Evolutionary conservation across 1,140 invertebrate genomes (phyloP), one percentile per base, ranked within the genome.

Genomic region (Trypoxylus dichotomus): DNA sequence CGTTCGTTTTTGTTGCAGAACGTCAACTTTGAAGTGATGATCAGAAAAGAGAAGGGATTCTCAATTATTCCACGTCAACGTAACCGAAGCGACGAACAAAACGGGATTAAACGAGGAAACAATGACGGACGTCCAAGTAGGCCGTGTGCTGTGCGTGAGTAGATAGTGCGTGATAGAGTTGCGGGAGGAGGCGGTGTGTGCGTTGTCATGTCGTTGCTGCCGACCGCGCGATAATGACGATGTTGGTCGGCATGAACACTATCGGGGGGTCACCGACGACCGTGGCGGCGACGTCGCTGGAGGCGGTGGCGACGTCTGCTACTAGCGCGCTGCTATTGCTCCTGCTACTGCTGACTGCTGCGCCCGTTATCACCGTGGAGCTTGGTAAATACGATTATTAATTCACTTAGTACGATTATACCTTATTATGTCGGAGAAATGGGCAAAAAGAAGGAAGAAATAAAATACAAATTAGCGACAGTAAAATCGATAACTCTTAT

Each of bases 361-460:
- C 60, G 24, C 27, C 60, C 19, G 60, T 24, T 68, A 68, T 68
- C 21, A 27, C 60, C 13, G 60, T 68, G 24, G 60, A 68, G 27
- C 60, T 68, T 15, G 60, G 60, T 68, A 68, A 68, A 68, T 68
- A 68, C 60, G 60, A 68, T 68, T 68, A 68, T 68, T 68, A 68
- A 68, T 68, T 68, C 60, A 29, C 24, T 68, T 68, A 25, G 60
- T 68, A 24, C 60, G 60, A 68, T 68, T 68, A 68, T 68, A 68
- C 24, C n/a, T 68, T 68, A 24, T 68, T 68, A 68, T 68, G 21
- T 13, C 24, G 21, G 21, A 25, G 21, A 2, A 15, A 29, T 15
- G 24, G 60, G 24, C 21, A 68, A 29, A 29, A 68, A 11, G 27
- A 58, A n/a, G 47, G 7, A 68, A 68, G 27, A 11, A 27, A 68